Percentiles rank a stretch among this genome's conserved stretches.
These are phyloP conservation scores for Myiotriccus ornatus DNA, from an alignment of 2,797 vertebrate genomes.

Conservation along the genomic window DNA sequence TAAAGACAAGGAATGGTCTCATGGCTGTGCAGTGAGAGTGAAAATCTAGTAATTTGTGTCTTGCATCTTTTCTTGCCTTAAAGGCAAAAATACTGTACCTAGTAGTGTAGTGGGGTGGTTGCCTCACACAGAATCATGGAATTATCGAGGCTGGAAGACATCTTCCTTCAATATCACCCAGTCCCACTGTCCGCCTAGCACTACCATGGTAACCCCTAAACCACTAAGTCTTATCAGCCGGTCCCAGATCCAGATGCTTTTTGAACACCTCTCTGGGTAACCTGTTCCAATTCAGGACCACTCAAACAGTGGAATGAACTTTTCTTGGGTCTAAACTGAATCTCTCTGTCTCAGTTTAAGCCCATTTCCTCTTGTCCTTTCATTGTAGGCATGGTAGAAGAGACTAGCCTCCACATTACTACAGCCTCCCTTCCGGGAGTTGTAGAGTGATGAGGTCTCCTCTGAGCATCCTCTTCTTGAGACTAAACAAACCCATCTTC, in stretches of 20 bases:
- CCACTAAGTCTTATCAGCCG: background rate
- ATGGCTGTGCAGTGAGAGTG: background rate
- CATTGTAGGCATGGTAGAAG: background rate
- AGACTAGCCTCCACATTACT: background rate
- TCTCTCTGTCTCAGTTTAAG: background rate
- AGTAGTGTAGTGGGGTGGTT: background rate
- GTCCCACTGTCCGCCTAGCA: no score
- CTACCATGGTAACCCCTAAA: background rate
- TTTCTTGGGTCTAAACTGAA: background rate
- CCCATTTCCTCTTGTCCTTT: background rate
- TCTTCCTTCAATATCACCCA: background rate
- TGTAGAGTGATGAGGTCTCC: background rate
- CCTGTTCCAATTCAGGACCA: background rate
- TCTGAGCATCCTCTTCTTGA: background rate
- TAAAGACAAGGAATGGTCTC: background rate
- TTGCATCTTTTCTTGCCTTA: background rate
- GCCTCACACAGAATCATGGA: background rate
- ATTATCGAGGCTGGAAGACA: background rate
- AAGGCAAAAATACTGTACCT: background rate
- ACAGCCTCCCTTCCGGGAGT: background rate
- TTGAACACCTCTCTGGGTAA: background rate
- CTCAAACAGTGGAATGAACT: background rate
- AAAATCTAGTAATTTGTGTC: background rate
- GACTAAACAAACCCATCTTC: background rate
- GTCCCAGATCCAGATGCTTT: background rate